Percentiles rank a stretch among this genome's conserved stretches.
These are phyloP conservation scores for Melanaphis sacchari DNA, from an alignment of 1,140 invertebrate genomes.

Conservation along the genomic window DNA sequence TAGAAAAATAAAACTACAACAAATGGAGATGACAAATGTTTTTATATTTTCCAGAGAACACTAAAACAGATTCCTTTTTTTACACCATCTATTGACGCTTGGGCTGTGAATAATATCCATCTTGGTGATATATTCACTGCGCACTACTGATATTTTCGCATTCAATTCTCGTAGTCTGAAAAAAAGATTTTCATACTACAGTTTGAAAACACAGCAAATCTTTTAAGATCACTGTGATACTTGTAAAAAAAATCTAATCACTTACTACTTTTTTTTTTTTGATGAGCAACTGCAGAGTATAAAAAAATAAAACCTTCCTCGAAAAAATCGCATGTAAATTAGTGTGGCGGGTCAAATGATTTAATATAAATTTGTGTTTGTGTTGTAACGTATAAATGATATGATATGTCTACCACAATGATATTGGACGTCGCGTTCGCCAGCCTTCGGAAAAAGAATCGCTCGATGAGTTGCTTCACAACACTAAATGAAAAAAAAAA, in stretches of 20 bases:
- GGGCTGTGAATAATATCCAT: not conserved
- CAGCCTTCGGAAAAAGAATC: not conserved
- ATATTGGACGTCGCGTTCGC: not conserved
- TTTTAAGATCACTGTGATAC: not conserved
- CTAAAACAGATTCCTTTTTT: not conserved
- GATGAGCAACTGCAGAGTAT: not conserved
- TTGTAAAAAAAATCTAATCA: not conserved
- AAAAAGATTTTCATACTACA: not conserved
- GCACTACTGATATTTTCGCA: not conserved
- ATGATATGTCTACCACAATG: not conserved
- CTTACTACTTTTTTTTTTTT: too few species aligned
- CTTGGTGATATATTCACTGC: not conserved
- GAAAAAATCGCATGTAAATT: not conserved
- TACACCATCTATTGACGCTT: not conserved
- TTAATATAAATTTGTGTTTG: not conserved
- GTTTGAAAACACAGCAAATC: not conserved
- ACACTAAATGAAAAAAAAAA: not conserved
- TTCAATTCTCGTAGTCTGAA: not conserved
- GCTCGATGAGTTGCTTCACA: not conserved
- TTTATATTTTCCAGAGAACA: not conserved
- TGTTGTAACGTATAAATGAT: not conserved
- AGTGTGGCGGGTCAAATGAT: not conserved
- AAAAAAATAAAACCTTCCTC: not conserved
- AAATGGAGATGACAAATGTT: conserved; percentile 12
- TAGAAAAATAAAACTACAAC: not conserved